Base-by-base conservation (phyloP, 30 jellyfish, hydroid and myxozoan genomes). In the Morbakka virulenta region DNA sequence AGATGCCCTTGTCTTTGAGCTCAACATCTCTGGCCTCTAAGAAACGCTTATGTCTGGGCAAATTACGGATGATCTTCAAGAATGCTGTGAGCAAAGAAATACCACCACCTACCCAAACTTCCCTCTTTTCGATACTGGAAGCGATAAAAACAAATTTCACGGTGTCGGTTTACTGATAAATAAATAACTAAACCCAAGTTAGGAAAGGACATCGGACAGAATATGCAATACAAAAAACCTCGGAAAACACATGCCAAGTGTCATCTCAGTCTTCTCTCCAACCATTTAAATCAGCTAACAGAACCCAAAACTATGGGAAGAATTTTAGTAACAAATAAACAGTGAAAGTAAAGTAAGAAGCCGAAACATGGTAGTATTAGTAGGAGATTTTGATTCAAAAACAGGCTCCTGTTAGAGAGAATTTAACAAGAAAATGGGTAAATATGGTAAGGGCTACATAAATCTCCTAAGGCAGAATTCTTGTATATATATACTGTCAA, bases 391-490 rank as follows among this genome's bases (percentile, higher is more conserved):
- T 57, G 69, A 80, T 52, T 77, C 83, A 29, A 52, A 80, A 68
- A 66, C 84, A 50, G 91, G 91, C 17, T 66, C 83, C 21, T n/a
- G n/a, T n/a, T n/a, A n/a, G n/a, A n/a, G n/a, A n/a, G n/a, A n/a
- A n/a, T n/a, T n/a, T n/a, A n/a, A n/a, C n/a, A n/a, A n/a, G n/a
- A n/a, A 35, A 50, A 35, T 77, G 48, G 71, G 79, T 0, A 33
- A 64, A 27, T 62, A 77, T 71, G 83, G 83, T 32, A 64, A 80
- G 69, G 91, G 84, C 68, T 36, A 80, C 73, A 61, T 57, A 63
- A 77, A 80, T 30, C n/a, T 67, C 77, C 84, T 67, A 62, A 29
- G 91, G 91, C 77, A 13, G 84, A 80, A 14, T 28, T 23, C 74
- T 77, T n/a, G n/a, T 34, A 23, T 28, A 77, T 80, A 77, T 48